Percentiles rank a stretch among this genome's conserved stretches.
phyloP scores from a whole-genome alignment of 2,113 vertebrate genomes.

The Bombycilla garrulus region DNA sequence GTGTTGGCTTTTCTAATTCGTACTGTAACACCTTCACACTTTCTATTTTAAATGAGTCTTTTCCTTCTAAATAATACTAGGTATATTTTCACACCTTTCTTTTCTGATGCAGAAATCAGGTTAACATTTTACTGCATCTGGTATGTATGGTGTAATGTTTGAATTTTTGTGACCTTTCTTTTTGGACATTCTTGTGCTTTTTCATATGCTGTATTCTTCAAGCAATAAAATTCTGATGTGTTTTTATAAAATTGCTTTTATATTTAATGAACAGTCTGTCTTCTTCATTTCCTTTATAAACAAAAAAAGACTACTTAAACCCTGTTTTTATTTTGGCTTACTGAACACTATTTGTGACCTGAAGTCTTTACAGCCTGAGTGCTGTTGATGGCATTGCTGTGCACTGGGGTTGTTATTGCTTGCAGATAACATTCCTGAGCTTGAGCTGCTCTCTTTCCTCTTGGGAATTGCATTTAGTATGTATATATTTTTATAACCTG shows the following conservation, averaged over 20 bases:
- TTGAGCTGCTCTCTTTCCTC: not conserved
- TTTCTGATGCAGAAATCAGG: slow-evolving; percentile 83
- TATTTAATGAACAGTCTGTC: slow-evolving; percentile 69
- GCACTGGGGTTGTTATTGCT: not conserved
- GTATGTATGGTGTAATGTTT: slow-evolving; percentile 84
- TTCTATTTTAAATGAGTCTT: slow-evolving; percentile 74
- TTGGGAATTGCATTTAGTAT: not conserved
- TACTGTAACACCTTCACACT: slow-evolving; percentile 77
- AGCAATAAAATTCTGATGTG: slow-evolving; percentile 98
- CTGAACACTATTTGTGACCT: not conserved
- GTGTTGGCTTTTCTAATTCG: slow-evolving; percentile 80
- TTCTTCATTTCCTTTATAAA: slow-evolving; percentile 35
- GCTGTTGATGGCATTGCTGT: not conserved
- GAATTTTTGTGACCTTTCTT: slow-evolving; percentile 83
- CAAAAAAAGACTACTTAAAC: not conserved
- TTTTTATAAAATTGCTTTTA: slow-evolving; percentile 84
- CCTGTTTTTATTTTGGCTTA: slow-evolving; percentile 8
- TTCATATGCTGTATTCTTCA: slow-evolving; percentile 94
- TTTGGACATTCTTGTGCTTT: slow-evolving; percentile 85
- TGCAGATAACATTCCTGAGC: not conserved
- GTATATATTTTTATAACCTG: not conserved
- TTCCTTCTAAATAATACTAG: slow-evolving; percentile 72
- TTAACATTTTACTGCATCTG: slow-evolving; percentile 87
- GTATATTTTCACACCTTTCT: slow-evolving; percentile 71
- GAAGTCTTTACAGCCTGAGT: not conserved